Evolutionary conservation across 2,113 vertebrate genomes (phyloP).

Genomic region (Herpailurus yagouaroundi): DNA sequence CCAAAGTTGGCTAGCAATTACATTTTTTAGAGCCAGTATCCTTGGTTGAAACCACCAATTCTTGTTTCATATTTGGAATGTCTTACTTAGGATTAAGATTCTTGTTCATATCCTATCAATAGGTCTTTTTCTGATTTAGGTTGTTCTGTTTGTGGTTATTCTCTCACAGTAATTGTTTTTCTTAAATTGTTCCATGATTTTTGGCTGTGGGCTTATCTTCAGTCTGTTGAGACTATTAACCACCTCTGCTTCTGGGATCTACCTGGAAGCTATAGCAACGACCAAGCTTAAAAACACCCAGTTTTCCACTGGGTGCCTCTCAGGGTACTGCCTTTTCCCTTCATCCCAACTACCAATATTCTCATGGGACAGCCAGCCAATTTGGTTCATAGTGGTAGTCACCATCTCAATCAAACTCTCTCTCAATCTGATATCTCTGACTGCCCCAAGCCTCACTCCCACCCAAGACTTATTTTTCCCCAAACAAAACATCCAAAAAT

Average conservation of each 20-base stretch:
- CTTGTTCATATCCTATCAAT: not conserved
- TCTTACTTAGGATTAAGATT: not conserved
- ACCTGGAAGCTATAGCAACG: not conserved
- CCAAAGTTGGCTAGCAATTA: too few relatives aligned
- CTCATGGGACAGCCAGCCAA: not conserved
- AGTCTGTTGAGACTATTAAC: not conserved
- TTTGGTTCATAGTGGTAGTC: not conserved
- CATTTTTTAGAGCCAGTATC: not conserved
- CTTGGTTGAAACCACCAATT: not conserved
- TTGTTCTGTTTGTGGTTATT: not conserved
- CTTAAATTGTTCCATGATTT: not conserved
- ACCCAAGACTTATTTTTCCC: not conserved
- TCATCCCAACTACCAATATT: not conserved
- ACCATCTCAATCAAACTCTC: not conserved
- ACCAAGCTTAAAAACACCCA: not conserved
- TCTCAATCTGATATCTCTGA: not conserved
- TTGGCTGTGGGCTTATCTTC: not conserved
- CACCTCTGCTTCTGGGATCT: not conserved
- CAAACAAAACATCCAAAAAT: not conserved
- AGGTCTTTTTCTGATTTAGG: not conserved
- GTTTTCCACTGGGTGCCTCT: not conserved
- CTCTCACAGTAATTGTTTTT: not conserved
- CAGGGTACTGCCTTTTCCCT: not conserved
- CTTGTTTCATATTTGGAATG: not conserved
- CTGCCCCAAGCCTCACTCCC: not conserved